These are phyloP conservation scores for Carduelis carduelis DNA, from an alignment of 2,797 vertebrate genomes.

Conservation along the genomic window DNA sequence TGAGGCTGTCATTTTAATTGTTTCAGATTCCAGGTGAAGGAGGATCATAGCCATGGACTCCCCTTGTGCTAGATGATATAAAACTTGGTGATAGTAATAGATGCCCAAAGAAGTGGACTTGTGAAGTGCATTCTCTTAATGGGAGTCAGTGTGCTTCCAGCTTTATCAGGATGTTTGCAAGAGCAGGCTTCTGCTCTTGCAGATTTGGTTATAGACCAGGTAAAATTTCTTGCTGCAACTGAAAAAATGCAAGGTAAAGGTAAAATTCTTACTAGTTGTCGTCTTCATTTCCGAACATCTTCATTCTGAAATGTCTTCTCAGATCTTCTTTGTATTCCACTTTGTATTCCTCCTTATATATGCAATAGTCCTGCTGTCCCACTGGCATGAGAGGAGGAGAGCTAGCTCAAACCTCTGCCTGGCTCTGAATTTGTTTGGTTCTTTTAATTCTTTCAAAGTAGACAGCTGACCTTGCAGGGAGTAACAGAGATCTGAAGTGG, in stretches of 20 bases:
- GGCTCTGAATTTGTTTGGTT: neutral
- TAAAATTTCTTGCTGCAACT: neutral
- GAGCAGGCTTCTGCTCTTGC: neutral
- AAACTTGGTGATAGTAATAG: neutral
- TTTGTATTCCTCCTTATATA: neutral
- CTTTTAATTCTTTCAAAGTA: neutral
- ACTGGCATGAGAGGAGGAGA: neutral
- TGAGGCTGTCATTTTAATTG: slow-evolving; percentile 2
- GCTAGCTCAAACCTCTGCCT: neutral
- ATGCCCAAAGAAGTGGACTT: neutral
- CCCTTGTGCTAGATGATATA: neutral
- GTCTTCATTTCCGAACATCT: neutral
- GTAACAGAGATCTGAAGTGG: neutral
- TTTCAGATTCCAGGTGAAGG: neutral
- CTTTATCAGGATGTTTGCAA: neutral
- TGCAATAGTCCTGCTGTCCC: neutral
- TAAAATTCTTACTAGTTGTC: neutral
- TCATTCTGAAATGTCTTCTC: neutral
- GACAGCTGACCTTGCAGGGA: neutral
- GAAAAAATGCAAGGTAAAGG: neutral
- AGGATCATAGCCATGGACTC: neutral
- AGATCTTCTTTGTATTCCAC: neutral
- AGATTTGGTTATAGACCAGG: neutral
- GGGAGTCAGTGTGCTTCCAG: neutral
- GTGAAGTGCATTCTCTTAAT: neutral